Evolutionary conservation across 2,113 vertebrate species (phyloP).

Genomic region (Prunella fulvescens): DNA sequence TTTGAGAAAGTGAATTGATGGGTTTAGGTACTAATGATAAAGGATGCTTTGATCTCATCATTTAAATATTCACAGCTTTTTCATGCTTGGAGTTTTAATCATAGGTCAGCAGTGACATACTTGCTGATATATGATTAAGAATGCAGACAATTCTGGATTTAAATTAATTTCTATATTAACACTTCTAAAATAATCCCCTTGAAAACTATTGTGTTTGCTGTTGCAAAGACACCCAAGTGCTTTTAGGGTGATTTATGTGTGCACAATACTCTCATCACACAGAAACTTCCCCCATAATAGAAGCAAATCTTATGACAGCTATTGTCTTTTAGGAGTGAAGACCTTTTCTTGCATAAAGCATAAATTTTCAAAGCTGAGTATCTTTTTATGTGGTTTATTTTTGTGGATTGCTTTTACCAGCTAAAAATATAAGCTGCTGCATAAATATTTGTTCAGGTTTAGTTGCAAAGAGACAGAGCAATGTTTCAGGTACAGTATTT

Average conservation of each 20-base stretch:
- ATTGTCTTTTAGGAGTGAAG: background rate
- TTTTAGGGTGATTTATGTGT: background rate
- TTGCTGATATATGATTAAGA: background rate
- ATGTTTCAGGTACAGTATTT: background rate
- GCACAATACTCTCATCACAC: background rate
- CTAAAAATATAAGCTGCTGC: background rate
- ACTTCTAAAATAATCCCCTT: background rate
- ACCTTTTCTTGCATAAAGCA: background rate
- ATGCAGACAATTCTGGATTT: background rate
- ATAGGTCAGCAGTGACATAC: background rate
- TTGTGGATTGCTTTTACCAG: background rate
- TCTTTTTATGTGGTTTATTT: constrained; percentile 8
- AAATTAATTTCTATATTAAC: background rate
- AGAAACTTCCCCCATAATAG: background rate
- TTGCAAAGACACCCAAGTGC: background rate
- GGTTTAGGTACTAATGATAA: background rate
- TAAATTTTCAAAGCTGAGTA: background rate
- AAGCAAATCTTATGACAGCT: background rate
- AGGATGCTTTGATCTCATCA: background rate
- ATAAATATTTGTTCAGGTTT: constrained; percentile 40
- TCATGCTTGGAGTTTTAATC: background rate
- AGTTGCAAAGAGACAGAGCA: background rate
- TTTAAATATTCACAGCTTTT: background rate
- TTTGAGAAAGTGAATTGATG: background rate
- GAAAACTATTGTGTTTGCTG: background rate